These are phyloP conservation scores for Astyanax mexicanus DNA, from an alignment of 2,797 vertebrate species.

Conservation along the genomic window DNA sequence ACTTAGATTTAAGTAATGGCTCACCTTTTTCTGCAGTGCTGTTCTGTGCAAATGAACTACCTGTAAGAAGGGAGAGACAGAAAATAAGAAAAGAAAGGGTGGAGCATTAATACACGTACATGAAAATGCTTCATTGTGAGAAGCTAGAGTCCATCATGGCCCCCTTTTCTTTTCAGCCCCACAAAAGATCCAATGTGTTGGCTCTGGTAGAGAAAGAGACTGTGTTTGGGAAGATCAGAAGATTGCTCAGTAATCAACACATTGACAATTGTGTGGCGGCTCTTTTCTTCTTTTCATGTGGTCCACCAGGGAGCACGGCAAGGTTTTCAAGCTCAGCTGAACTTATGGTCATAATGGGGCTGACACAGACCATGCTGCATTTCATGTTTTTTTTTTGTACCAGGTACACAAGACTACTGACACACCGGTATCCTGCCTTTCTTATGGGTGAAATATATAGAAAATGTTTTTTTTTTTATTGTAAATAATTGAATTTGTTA, in stretches of 20 bases:
- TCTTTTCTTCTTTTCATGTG: slow-evolving; percentile 73
- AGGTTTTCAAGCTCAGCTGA: slow-evolving; percentile 67
- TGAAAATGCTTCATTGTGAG: slow-evolving; percentile 72
- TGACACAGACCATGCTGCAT: slow-evolving; percentile 62
- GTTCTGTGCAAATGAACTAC: not conserved
- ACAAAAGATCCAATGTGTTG: slow-evolving; percentile 71
- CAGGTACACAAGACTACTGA: no score
- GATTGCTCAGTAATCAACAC: slow-evolving; percentile 80
- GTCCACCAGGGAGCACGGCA: slow-evolving; percentile 72
- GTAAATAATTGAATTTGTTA: no score
- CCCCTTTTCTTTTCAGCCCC: slow-evolving; percentile 55
- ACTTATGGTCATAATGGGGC: slow-evolving; percentile 65
- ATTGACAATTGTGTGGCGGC: slow-evolving; percentile 72
- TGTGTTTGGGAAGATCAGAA: slow-evolving; percentile 79
- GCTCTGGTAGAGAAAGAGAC: slow-evolving; percentile 69
- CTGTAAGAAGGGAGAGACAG: slow-evolving; percentile 31
- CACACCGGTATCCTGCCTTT: no score
- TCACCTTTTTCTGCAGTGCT: not conserved
- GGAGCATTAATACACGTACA: slow-evolving; percentile 56
- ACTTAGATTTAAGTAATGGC: not conserved
- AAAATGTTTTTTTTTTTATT: no score
- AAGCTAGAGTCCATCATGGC: slow-evolving; percentile 64
- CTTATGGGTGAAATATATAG: no score
- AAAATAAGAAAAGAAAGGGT: slow-evolving; percentile 40
- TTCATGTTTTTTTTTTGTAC: slow-evolving; percentile 70